Conservation (phyloP, 2,888 invertebrate species). For the Caenorhabditis sp. region DNA sequence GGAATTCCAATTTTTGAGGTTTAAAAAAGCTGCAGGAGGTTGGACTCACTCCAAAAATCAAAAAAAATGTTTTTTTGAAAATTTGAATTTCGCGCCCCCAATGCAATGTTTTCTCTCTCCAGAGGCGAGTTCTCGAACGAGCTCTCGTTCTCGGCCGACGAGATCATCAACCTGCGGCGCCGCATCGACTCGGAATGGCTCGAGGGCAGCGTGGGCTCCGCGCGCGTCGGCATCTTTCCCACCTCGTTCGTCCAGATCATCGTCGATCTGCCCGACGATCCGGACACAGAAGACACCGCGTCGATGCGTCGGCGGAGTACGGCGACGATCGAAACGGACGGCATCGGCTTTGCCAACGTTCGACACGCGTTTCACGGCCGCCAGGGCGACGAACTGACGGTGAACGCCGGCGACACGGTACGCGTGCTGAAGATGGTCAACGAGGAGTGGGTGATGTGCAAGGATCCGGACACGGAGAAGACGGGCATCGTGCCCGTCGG, state of each 20-base stretch:
- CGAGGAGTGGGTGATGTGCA: constrained; percentile 79
- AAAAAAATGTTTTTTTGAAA: background rate
- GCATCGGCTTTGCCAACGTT: constrained; percentile 77
- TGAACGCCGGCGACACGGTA: constrained; percentile 76
- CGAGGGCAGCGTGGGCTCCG: constrained; percentile 67
- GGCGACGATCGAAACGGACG: constrained; percentile 48
- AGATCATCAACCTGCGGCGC: constrained; percentile 71
- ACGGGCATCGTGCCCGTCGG: constrained; percentile 77
- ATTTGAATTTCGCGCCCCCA: background rate
- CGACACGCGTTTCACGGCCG: constrained; percentile 76
- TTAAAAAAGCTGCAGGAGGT: too few species aligned
- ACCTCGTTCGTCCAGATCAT: constrained; percentile 69
- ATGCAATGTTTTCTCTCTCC: constrained; percentile 16
- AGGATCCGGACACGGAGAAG: constrained; percentile 74
- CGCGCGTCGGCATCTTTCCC: constrained; percentile 70
- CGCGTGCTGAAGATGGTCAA: constrained; percentile 75
- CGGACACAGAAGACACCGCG: background rate
- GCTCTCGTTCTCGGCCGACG: constrained; percentile 76
- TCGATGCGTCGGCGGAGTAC: constrained; percentile 37
- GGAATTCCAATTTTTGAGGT: too few species aligned
- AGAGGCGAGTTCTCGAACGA: constrained; percentile 78
- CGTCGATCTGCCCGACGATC: constrained; percentile 59
- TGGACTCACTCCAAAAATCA: too few species aligned
- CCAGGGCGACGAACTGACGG: constrained; percentile 76
- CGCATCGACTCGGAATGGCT: constrained; percentile 77